Conservation (phyloP, 2,797 vertebrate genomes). For the Etheostoma perlongum region DNA sequence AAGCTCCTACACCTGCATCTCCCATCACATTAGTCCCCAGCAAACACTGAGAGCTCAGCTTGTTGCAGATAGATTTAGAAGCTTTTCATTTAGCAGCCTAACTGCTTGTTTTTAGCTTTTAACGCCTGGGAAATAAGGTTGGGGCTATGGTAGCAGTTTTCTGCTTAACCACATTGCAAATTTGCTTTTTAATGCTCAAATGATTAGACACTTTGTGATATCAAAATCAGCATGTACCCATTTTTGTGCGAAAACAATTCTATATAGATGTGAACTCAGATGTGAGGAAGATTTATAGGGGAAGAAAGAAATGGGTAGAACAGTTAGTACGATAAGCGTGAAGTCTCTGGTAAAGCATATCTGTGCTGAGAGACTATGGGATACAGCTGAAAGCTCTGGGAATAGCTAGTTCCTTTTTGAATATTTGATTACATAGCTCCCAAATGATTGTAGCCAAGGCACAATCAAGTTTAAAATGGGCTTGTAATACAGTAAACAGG, state of each 20-base stretch:
- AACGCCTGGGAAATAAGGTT: background rate
- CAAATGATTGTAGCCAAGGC: background rate
- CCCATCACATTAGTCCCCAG: background rate
- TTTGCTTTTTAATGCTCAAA: background rate
- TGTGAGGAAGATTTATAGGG: too few relatives aligned
- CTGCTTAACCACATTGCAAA: background rate
- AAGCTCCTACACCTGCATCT: slow-evolving; percentile 14
- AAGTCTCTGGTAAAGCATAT: background rate
- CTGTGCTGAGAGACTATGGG: background rate
- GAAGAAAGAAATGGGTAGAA: background rate
- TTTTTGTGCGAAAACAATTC: background rate
- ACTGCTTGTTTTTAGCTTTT: background rate
- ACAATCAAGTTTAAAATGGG: background rate
- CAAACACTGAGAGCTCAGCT: slow-evolving; percentile 17
- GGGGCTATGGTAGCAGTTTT: background rate
- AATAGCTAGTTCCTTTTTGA: background rate
- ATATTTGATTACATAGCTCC: background rate
- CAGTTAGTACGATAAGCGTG: background rate
- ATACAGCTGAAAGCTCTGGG: background rate
- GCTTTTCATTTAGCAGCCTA: background rate
- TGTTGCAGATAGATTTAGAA: slow-evolving; percentile 17
- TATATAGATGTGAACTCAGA: background rate
- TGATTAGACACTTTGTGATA: background rate
- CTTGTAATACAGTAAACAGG: background rate
- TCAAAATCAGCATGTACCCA: background rate